These are phyloP conservation scores for Cinclus cinclus DNA, from an alignment of 2,113 vertebrate genomes.

Conservation along the genomic window DNA sequence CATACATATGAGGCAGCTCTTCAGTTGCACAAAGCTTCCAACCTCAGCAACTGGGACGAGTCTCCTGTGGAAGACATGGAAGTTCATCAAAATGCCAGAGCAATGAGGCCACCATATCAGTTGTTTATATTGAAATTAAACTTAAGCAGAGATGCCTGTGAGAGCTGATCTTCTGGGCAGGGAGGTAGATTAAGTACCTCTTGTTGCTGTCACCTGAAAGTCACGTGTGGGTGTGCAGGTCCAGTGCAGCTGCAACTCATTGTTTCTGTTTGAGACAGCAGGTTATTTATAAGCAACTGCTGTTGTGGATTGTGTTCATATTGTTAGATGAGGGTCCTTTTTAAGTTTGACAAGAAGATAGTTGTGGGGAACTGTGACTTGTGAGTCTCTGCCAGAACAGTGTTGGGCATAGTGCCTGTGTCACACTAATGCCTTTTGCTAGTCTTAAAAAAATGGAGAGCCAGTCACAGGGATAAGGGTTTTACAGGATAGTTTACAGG, in stretches of 20 bases:
- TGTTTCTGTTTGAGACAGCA: background rate
- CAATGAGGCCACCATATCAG: fast-evolving
- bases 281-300: background rate
- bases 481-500: background rate
- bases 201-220: background rate
- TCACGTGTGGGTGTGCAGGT: background rate
- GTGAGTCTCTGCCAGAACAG: background rate
- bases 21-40: background rate
- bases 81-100: background rate
- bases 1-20: background rate
- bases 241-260: background rate
- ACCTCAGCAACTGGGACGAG: background rate
- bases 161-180: background rate
- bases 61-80: background rate
- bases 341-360: background rate
- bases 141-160: background rate
- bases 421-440: background rate
- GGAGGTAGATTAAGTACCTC: background rate
- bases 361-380: background rate
- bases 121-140: background rate
- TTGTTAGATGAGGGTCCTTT: background rate
- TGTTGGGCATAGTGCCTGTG: fast-evolving
- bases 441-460: background rate
- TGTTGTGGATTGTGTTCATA: background rate
- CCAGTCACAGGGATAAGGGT: background rate